These are phyloP conservation scores for Scophthalmus maximus DNA, from an alignment of 2,113 vertebrate species.

Conservation along the genomic window DNA sequence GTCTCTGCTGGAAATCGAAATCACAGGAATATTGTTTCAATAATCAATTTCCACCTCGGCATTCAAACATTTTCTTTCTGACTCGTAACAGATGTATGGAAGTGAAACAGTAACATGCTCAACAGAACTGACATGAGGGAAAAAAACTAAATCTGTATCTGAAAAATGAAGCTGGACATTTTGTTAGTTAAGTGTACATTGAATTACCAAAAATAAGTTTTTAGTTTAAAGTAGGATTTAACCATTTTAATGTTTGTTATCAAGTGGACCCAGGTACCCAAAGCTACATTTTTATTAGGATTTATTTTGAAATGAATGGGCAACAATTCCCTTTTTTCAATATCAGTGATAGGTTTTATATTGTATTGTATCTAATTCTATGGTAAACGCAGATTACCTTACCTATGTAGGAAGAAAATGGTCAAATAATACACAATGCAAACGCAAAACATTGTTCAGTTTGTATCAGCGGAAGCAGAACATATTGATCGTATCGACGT, in stretches of 20 bases:
- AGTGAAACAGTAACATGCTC: not conserved
- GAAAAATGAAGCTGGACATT: not conserved
- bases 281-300: too few species aligned
- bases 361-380: not conserved
- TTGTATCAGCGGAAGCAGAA: not conserved
- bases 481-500: not conserved
- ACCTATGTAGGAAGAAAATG: not conserved
- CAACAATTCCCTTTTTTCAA: not conserved
- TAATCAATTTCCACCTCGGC: not conserved
- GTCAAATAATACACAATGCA: not conserved
- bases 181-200: too few species aligned
- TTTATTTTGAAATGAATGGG: not conserved
- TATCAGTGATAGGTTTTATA: not conserved
- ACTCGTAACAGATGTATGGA: not conserved
- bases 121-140: not conserved
- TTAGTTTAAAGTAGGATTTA: not conserved
- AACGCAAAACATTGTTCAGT: not conserved
- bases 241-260: not conserved
- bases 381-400: not conserved
- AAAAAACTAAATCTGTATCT: not conserved
- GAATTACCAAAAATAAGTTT: too few species aligned
- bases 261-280: not conserved
- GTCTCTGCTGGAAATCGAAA: constrained; percentile 25
- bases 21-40: constrained; percentile 7
- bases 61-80: not conserved